Evolutionary conservation across 2,797 vertebrate species (phyloP), one percentile per base, ranked within the genome.

Genomic region (Percopsis omiscomaycus): DNA sequence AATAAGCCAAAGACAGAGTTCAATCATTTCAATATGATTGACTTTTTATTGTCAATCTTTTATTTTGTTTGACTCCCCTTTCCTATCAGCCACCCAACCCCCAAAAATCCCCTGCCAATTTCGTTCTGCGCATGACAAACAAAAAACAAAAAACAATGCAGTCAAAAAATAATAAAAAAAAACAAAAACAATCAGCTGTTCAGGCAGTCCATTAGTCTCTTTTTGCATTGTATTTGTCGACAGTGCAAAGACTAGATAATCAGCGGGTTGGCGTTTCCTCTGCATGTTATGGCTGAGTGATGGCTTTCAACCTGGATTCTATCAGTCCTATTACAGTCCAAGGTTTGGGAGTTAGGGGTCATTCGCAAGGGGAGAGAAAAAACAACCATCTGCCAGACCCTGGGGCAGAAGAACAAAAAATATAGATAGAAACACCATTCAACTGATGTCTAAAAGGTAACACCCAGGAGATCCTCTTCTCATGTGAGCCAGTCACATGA

Each of bases 401-500:
- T 83, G 65, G 9, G 87, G 92, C 92, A 90, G 91, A 88, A 73
- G 45, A 88, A 77, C 91, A 87, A 89, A 93, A 89, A 94, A 92
- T 87, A 92, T 90, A 93, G 92, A 92, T 92, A 93, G 91, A 92
- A 94, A 96, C 95, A 96, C 95, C 96, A 96, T 97, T 96, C 89
- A 97, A 96, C 95, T 96, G 96, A 97, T 95, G 96, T 95, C 89
- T 95, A 94, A 92, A 88, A 87, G 90, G 91, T 93, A 92, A 90
- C 92, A 92, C 90, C 91, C 85, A 87, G 86, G 70, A 80, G 84
- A 79, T 91, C 92, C 45, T 79, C 73, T 72, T 79, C 93, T 91
- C 93, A 94, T 92, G 94, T 95, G 95, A 96, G 92, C 95, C 95
- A 93, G 94, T 96, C 96, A 98, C 93, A 94, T 94, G 93, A 94